Base-by-base conservation (phyloP, 2,113 vertebrate genomes). In the Brachyistius frenatus region DNA sequence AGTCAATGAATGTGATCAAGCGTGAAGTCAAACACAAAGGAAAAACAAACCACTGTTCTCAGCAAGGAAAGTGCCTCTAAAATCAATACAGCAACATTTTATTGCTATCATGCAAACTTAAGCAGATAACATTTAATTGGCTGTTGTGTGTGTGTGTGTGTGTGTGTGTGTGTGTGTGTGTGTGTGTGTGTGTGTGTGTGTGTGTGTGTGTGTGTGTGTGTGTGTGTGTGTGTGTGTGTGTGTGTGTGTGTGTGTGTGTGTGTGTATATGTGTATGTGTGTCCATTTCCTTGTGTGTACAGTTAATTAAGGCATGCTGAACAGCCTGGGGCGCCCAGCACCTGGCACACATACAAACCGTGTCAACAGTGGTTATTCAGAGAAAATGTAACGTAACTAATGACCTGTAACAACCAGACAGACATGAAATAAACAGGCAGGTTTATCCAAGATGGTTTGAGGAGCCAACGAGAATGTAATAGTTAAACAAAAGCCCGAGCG, bases 371-470 rank as follows among this genome's bases (percentile, higher is more conserved):
- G 53, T 70, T 73, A 70, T 16, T 53, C 16, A 66, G 67, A 64
- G 62, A 70, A 74, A 80, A 87, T 62, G 76, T 66, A 85, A 84
- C 14, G 16, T 49, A 82, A 72, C 81, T 86, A 80, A 89, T 87
- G 52, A 87, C 71, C 58, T 57, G 1, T 23, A 78, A 72, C 14
- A 60, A 63, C 62, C 61, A 75, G 62, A 44, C 66, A 66, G 63
- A 76, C 70, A 56, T 58, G 10, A 74, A 78, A 57, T 47, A 63
- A 80, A 71, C 15, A 66, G 47, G 33, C 54, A 58, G 14, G 53
- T 78, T 81, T 39, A 76, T 80, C 37, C 49, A 80, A 75, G 71
- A 60, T 15, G 67, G 16, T 52, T 68, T 66, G 30, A 65, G 66
- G 62, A 84, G 44, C 62, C 56, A 62, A 13, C 57, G 44, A 58